phyloP scores from a whole-genome alignment of 1,140 invertebrate genomes.

The Atta colombica region DNA sequence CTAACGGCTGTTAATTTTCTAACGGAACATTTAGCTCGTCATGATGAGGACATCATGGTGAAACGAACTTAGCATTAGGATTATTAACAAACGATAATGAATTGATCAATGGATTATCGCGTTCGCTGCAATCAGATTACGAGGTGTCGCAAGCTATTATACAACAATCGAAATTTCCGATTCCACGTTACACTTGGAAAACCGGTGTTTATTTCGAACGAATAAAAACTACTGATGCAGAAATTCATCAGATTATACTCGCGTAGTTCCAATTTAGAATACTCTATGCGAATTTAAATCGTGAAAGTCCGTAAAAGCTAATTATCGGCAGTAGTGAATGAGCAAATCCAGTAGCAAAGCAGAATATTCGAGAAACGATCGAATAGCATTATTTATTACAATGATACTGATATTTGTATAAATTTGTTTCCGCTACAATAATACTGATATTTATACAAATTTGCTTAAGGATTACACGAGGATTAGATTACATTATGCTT shows the following conservation, averaged over 20 bases:
- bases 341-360: not conserved
- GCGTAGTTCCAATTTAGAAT: conserved; percentile 22
- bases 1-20: conserved; percentile 2
- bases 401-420: conserved; percentile 22
- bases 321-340: not conserved
- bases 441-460: not conserved
- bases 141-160: not conserved
- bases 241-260: conserved; percentile 6
- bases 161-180: conserved; percentile 7
- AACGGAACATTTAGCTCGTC: not conserved
- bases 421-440: not conserved
- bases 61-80: conserved; percentile 13
- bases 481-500: not conserved
- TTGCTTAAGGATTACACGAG: not conserved
- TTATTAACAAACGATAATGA: conserved; percentile 50
- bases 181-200: not conserved
- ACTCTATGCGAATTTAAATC: not conserved
- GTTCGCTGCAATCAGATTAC: conserved; percentile 17
- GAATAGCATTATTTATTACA: not conserved
- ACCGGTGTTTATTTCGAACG: not conserved
- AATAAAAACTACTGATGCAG: conserved; percentile 2
- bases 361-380: conserved; percentile 16
- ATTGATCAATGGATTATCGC: conserved; percentile 27
- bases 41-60: not conserved
- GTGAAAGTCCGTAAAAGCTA: not conserved